Base-by-base conservation (phyloP, 2,113 vertebrate genomes). In the Pagrus major region DNA sequence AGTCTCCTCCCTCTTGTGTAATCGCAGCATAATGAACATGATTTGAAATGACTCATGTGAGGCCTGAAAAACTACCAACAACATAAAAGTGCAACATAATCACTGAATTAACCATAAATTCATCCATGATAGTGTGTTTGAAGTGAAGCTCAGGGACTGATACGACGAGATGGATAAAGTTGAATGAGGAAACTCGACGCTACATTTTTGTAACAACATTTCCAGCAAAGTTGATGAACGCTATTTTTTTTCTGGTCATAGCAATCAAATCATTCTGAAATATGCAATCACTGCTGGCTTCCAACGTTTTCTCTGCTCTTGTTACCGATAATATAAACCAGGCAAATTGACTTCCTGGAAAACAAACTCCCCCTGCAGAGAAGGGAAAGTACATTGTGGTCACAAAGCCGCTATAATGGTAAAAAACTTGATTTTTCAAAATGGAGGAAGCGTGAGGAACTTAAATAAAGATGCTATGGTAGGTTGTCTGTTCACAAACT, bases 41-140 rank as follows among this genome's bases (percentile, higher is more conserved):
- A 79, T 72, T 47, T 56, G 55, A 84, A 84, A 86, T 71, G 59
- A 76, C 64, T 76, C 20, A 12, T 23, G 41, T 42, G n/a, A 66
- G 35, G 41, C n/a, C 35, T 39, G 42, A 76, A 44, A 56, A 54
- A 64, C 23, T 47, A 56, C 9, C 46, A 49, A 25, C 55, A 59
- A 77, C 49, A 63, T 35, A 35, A 76, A 87, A 86, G 79, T 86
- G 73, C 74, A 71, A 56, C 39, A 25, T 31, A 27, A 56, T 70
- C 31, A 75, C 65, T 71, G 11, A 63, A 56, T 55, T 33, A 75
- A 23, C 52, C 23, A 69, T 31, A 54, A 83, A 74, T 63, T 39
- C 44, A 56, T 21, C 51, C 42, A n/a, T 68, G 74, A 72, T 72
- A 81, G 67, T 67, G 56, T 82, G 44, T 74, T 72, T 71, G 16